Evolutionary conservation across 37 sponge, comb jelly and placozoan genomes (phyloP).

Genomic region (Ianthella basta): DNA sequence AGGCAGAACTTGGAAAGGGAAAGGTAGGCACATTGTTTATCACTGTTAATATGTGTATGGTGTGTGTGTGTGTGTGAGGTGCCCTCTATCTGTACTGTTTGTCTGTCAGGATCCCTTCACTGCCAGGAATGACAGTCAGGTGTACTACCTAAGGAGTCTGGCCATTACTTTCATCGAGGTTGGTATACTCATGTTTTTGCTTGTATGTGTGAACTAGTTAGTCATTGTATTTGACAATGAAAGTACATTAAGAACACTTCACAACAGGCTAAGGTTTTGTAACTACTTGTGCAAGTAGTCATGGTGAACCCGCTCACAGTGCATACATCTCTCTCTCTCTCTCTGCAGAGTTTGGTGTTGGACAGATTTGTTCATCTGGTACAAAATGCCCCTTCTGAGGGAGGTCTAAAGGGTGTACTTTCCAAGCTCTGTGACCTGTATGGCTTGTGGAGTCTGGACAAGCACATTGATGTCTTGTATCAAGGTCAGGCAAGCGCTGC

Average conservation of each 20-base stretch:
- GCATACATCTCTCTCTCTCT: neutral
- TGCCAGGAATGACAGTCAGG: slow-evolving; percentile 78
- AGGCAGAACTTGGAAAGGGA: slow-evolving; percentile 33
- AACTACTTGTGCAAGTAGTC: no score
- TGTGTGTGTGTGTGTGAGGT: no score
- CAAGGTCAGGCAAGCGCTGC: slow-evolving; percentile 53
- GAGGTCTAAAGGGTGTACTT: slow-evolving; percentile 43
- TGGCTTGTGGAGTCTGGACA: slow-evolving; percentile 76
- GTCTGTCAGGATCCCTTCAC: slow-evolving; percentile 59
- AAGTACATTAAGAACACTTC: no score
- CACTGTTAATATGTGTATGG: no score
- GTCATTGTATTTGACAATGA: no score
- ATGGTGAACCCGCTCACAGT: no score
- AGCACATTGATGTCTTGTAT: slow-evolving; percentile 65
- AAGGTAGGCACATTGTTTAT: slow-evolving; percentile 54
- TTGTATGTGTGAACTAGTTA: no score
- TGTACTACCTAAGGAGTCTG: slow-evolving; percentile 73
- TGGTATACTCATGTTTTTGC: no score
- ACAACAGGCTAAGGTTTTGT: no score
- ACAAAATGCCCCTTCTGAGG: slow-evolving; percentile 11
- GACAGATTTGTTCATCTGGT: slow-evolving; percentile 53
- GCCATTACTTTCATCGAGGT: slow-evolving; percentile 81
- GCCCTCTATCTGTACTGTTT: no score
- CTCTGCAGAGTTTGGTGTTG: slow-evolving; percentile 51
- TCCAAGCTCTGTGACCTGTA: slow-evolving; percentile 57